Conservation (phyloP, 2,113 vertebrate genomes). For the Oriolus oriolus region DNA sequence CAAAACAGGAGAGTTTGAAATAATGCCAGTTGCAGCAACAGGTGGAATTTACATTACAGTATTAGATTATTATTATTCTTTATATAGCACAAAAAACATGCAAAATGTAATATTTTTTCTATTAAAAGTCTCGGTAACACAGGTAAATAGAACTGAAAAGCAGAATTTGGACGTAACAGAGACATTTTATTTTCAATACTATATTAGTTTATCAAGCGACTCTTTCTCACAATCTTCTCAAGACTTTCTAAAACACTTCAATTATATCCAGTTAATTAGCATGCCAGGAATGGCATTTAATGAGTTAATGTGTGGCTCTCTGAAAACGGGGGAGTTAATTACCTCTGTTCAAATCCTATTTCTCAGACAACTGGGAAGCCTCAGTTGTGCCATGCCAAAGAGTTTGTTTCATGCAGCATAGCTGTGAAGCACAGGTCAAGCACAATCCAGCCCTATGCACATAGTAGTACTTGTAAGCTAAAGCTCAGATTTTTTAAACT, state of each 20-base stretch:
- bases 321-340: neutral
- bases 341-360: neutral
- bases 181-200: neutral
- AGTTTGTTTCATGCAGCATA: neutral
- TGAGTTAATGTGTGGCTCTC: neutral
- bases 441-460: neutral
- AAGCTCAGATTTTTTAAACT: neutral
- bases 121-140: neutral
- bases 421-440: neutral
- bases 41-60: neutral
- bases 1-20: neutral
- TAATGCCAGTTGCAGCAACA: neutral
- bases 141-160: neutral
- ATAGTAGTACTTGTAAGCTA: neutral
- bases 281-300: neutral
- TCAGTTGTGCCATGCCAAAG: neutral
- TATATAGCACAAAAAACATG: neutral
- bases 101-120: neutral
- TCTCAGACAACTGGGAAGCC: neutral
- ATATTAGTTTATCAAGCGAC: rapidly evolving
- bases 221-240: neutral
- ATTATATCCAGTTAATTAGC: neutral
- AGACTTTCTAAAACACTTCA: neutral
- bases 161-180: neutral
- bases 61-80: neutral